A percentile compares a stretch with the other conserved stretches of the same genome.
These are phyloP conservation scores for Eospalax fontanierii DNA, from an alignment of 2,797 vertebrate genomes.

Conservation along the genomic window DNA sequence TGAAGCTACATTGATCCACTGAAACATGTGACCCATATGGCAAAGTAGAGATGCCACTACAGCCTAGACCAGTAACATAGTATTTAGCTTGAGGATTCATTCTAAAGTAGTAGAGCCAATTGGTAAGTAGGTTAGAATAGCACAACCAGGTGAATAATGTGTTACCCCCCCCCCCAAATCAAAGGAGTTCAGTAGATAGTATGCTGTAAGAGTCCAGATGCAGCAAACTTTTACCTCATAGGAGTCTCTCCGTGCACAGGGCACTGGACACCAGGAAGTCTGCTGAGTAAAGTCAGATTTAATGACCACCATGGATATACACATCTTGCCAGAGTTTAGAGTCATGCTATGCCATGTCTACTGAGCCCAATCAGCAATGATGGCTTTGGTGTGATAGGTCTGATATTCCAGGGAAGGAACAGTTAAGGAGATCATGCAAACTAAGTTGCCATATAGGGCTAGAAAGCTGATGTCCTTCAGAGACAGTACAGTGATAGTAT, in stretches of 20 bases:
- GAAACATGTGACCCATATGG: too few relatives aligned
- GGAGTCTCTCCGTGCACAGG: not conserved
- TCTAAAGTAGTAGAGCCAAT: not conserved
- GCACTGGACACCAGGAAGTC: not conserved
- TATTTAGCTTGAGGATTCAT: not conserved
- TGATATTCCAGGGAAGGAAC: not conserved
- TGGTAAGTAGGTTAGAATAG: not conserved
- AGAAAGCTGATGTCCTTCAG: not conserved
- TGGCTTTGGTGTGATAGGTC: not conserved
- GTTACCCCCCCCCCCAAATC: not conserved
- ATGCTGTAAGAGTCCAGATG: not conserved
- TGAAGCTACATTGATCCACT: too few relatives aligned
- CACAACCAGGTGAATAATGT: not conserved
- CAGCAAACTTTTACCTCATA: not conserved
- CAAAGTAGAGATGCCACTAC: not conserved
- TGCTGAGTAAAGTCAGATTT: not conserved
- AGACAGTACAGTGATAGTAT: not conserved
- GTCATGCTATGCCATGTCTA: not conserved
- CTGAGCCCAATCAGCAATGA: not conserved
- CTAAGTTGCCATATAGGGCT: not conserved
- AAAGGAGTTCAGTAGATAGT: not conserved
- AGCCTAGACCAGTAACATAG: not conserved
- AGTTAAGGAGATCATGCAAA: not conserved
- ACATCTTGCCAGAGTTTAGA: not conserved
- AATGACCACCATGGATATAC: not conserved